Conservation (phyloP, 2,113 vertebrate species). For the Electrona antarctica region DNA sequence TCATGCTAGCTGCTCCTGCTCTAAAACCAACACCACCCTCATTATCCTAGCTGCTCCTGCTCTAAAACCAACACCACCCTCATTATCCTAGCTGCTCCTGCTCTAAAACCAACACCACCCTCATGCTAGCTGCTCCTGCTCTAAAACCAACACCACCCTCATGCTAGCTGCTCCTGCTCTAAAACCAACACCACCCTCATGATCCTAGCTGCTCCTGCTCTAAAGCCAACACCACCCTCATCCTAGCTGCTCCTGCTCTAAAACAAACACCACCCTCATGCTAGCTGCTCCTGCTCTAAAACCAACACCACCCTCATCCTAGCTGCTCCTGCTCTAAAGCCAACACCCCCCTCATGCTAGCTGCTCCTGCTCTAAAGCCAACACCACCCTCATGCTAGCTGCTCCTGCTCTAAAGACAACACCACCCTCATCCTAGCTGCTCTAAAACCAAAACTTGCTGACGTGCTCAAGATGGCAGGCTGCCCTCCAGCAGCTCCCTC, state of each 20-base stretch:
- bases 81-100: constrained; percentile 31
- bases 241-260: constrained; percentile 26
- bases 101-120: constrained; percentile 20
- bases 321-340: constrained; percentile 17
- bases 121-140: no score
- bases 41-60: no score
- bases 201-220: no score
- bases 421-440: constrained; percentile 24
- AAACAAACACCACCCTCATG: neutral
- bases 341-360: neutral
- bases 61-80: neutral
- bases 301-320: constrained; percentile 16
- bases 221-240: constrained; percentile 2
- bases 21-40: constrained; percentile 14
- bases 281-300: no score
- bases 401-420: no score
- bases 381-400: neutral
- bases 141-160: neutral
- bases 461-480: constrained; percentile 49
- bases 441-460: constrained; percentile 48
- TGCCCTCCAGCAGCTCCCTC: constrained; percentile 49
- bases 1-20: constrained; percentile 36
- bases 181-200: constrained; percentile 11
- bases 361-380: no score
- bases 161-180: constrained; percentile 29